Conservation (phyloP, 2,888 invertebrate species). For the Mythimna impura region DNA sequence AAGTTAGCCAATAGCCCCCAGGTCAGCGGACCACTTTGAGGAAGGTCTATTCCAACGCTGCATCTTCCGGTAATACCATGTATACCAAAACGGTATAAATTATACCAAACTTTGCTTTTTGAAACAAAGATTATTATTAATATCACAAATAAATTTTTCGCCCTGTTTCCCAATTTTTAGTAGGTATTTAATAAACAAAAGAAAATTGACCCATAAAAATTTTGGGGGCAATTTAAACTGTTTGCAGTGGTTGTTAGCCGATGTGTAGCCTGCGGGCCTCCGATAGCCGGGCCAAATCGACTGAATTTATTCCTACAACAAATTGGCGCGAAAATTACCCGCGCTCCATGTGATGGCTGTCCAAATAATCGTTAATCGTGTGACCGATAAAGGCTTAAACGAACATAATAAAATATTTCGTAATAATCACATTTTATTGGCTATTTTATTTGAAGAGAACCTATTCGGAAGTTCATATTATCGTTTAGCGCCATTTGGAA, state of each 20-base stretch:
- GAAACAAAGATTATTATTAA: no score
- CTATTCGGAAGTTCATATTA: not conserved
- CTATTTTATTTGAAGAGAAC: constrained; percentile 4
- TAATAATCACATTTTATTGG: constrained; percentile 5
- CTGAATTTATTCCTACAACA: constrained; percentile 49
- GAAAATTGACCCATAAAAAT: constrained; percentile 35
- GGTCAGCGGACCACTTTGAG: no score
- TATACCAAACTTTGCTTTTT: no score
- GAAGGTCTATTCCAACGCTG: no score
- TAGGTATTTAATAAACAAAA: constrained; percentile 15
- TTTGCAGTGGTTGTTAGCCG: constrained; percentile 41
- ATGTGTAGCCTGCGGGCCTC: constrained; percentile 47
- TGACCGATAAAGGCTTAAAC: constrained; percentile 26
- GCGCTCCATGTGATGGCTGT: constrained; percentile 33
- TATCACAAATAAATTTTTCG: no score
- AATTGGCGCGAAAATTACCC: constrained; percentile 60
- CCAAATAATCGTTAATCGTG: constrained; percentile 44
- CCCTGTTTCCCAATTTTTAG: not conserved
- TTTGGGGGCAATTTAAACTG: constrained; percentile 42
- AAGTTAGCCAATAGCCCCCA: no score
- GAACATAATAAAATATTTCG: not conserved
- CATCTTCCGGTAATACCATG: no score
- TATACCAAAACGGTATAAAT: no score
- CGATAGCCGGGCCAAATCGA: constrained; percentile 56
- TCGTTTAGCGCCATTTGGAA: not conserved